Percentiles rank a stretch among this genome's conserved stretches.
These are phyloP conservation scores for Pagrus major DNA, from an alignment of 2,113 vertebrate genomes.

Conservation along the genomic window DNA sequence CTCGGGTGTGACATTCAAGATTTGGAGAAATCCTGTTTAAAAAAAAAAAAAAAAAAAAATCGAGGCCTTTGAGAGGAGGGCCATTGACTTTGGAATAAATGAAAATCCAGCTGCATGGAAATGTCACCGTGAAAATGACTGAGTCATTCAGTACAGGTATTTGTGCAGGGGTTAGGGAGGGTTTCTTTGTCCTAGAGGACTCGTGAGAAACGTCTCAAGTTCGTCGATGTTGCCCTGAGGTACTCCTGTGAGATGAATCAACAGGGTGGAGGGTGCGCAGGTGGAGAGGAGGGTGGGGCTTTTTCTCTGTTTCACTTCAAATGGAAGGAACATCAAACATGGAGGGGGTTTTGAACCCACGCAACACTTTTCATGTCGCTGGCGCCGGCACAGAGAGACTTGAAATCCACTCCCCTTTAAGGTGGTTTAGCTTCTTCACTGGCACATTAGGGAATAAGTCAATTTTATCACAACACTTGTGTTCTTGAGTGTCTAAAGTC, in stretches of 20 bases:
- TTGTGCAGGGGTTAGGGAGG: background rate
- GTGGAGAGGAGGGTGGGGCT: background rate
- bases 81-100: constrained; percentile 71
- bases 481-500: too few species aligned
- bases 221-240: constrained; percentile 39
- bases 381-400: constrained; percentile 13
- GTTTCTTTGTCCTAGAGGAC: background rate
- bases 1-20: constrained; percentile 68
- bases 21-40: constrained; percentile 54
- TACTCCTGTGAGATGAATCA: constrained; percentile 33
- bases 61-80: constrained; percentile 46
- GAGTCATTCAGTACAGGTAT: constrained; percentile 10
- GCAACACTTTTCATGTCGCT: constrained; percentile 45
- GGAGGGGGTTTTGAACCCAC: constrained; percentile 58
- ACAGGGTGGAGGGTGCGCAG: constrained; percentile 15
- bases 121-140: constrained; percentile 44
- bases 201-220: constrained; percentile 25
- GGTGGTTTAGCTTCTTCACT: constrained; percentile 40
- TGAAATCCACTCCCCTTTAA: constrained; percentile 41
- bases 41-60: constrained; percentile 30
- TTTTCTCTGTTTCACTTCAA: constrained; percentile 58
- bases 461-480: constrained; percentile 48
- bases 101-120: constrained; percentile 33
- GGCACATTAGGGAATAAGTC: constrained; percentile 41
- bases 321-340: constrained; percentile 58